Evolutionary conservation across 2,113 vertebrate species (phyloP).

Genomic region (Campylorhamphus procurvoides): DNA sequence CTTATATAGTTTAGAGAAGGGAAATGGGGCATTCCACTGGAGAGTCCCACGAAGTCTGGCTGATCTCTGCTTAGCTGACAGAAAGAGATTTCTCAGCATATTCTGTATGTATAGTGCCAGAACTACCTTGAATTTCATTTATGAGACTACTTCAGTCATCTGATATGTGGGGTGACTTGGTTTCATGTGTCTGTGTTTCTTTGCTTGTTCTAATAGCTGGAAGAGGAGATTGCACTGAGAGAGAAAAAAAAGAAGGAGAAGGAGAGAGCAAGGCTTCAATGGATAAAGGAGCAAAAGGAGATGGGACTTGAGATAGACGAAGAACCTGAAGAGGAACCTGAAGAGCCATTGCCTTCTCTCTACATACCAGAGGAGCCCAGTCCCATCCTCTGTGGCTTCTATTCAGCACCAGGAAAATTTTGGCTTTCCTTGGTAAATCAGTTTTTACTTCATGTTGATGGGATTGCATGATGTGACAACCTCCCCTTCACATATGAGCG

Average conservation of each 20-base stretch:
- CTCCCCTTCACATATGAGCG: not conserved
- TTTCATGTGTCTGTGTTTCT: not conserved
- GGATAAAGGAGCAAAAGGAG: constrained; percentile 53
- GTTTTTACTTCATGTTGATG: not conserved
- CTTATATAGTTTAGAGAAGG: not conserved
- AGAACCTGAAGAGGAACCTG: constrained; percentile 32
- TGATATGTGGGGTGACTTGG: not conserved
- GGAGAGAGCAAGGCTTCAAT: constrained; percentile 64
- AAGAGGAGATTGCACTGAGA: constrained; percentile 75
- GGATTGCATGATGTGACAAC: not conserved
- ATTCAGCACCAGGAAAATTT: constrained; percentile 86
- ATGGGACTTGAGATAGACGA: constrained; percentile 36
- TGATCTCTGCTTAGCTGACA: not conserved
- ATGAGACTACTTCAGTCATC: not conserved
- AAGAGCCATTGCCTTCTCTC: constrained; percentile 80
- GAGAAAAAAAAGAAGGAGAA: constrained; percentile 56
- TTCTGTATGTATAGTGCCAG: not conserved
- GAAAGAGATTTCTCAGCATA: not conserved
- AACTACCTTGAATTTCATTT: not conserved
- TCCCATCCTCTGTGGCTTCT: constrained; percentile 89
- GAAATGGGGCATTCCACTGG: not conserved
- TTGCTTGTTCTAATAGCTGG: constrained; percentile 74
- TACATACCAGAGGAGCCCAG: constrained; percentile 82
- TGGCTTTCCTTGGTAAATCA: constrained; percentile 92
- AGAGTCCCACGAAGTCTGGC: not conserved